These are phyloP conservation scores for Timandra comae DNA, from an alignment of 2,888 invertebrate genomes.

Conservation along the genomic window DNA sequence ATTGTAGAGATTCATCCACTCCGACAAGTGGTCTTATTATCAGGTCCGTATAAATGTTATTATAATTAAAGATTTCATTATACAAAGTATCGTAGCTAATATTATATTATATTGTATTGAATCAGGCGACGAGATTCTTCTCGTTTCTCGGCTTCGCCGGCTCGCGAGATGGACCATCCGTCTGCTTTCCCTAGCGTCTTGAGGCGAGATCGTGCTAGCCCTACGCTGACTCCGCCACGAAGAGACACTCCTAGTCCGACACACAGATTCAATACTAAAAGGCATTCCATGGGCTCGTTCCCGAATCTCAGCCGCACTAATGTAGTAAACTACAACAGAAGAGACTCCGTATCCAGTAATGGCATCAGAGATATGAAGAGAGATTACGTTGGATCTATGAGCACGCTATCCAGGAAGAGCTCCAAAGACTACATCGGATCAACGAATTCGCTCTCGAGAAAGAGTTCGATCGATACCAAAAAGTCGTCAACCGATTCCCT, in stretches of 20 bases:
- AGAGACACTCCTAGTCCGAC: slow-evolving; percentile 69
- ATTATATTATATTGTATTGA: slow-evolving; percentile 28
- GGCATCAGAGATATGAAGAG: slow-evolving; percentile 69
- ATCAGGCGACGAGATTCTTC: slow-evolving; percentile 77
- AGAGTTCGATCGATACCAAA: slow-evolving; percentile 69
- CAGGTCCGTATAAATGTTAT: slow-evolving; percentile 52
- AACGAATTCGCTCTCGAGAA: slow-evolving; percentile 60
- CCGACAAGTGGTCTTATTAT: slow-evolving; percentile 67
- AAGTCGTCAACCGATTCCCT: slow-evolving; percentile 83
- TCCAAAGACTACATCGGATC: slow-evolving; percentile 36
- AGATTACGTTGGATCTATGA: slow-evolving; percentile 65
- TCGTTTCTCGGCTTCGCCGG: slow-evolving; percentile 75
- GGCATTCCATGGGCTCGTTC: slow-evolving; percentile 67
- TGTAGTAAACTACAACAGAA: slow-evolving; percentile 58
- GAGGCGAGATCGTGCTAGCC: slow-evolving; percentile 76
- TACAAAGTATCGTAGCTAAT: too few relatives aligned
- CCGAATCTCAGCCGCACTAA: slow-evolving; percentile 58
- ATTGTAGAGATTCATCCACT: slow-evolving; percentile 73
- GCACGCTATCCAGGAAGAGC: slow-evolving; percentile 66
- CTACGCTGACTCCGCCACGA: slow-evolving; percentile 64
- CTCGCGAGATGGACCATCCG: slow-evolving; percentile 80
- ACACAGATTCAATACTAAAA: slow-evolving; percentile 47
- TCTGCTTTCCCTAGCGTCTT: slow-evolving; percentile 83
- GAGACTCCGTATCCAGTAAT: slow-evolving; percentile 57
- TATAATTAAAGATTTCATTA: too few relatives aligned